Evolutionary conservation across 2,113 vertebrate genomes (phyloP), one percentile per base, ranked within the genome.

Genomic region (Myiozetetes cayanensis): DNA sequence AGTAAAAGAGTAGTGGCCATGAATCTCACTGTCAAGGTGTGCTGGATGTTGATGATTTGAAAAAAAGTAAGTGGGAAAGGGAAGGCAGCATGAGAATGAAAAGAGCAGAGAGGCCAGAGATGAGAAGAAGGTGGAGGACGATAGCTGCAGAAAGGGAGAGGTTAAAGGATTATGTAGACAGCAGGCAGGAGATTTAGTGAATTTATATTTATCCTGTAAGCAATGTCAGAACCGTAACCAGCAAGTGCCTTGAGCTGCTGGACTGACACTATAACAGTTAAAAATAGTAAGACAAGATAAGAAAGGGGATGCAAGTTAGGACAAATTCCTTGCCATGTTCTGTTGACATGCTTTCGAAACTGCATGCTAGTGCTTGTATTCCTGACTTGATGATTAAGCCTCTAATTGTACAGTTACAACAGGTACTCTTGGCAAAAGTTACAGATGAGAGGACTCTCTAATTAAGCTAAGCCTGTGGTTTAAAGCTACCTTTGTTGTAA

Each of bases 201-300:
- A 96, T 97, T 96, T 96, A 92, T 96, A 96, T 96, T 97, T 97
- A 97, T 96, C 97, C 87, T 81, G 37, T 90, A 93, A 96, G 84
- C 6, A 1, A 92, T 96, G 95, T 97, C 76, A 92, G 88, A 90
- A 88, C 84, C 1, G 7, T 90, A 94, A 93, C 72, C 55, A 49
- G 41, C 41, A 58, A 94, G 65, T 0, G 10, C 59, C 85, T 84
- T 85, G 70, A 74, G 87, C 66, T 90, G 70, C 66, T 89, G 92
- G 82, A 61, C 49, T 94, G 76, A 55, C 87, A 65, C 76, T 82
- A 24, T 41, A 73, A 70, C 0, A 0, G 59, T 94, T 87, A 83
- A 75, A 81, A 86, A 87, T n/a, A 92, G 79, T 39, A 56, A 75
- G 56, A 37, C 0, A 5, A 83, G 62, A 80, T 59, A 82, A 89